Conservation (phyloP, 2,113 vertebrate genomes). For the Sander vitreus region DNA sequence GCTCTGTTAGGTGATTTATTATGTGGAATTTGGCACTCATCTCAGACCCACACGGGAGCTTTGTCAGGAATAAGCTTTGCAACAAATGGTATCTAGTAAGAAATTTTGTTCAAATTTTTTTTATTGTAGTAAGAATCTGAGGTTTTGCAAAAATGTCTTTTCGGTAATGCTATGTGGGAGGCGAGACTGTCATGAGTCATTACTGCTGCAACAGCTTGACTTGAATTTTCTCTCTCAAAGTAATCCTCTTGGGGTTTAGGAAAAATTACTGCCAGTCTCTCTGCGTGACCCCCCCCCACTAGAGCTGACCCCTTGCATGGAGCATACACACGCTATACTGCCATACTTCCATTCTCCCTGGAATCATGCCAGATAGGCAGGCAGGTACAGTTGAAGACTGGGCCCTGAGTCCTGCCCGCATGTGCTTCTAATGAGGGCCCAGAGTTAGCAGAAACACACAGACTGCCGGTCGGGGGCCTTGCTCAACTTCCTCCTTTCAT, state of each 20-base stretch:
- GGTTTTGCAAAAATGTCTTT: constrained; percentile 45
- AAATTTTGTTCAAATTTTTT: constrained; percentile 54
- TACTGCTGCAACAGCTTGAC: constrained; percentile 68
- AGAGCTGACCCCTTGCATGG: constrained; percentile 61
- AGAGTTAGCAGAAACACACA: constrained; percentile 59
- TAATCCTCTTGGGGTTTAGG: constrained; percentile 73
- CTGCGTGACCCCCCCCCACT: constrained; percentile 53
- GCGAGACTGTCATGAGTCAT: constrained; percentile 74
- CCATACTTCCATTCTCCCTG: constrained; percentile 58
- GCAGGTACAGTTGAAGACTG: constrained; percentile 49
- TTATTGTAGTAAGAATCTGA: constrained; percentile 45
- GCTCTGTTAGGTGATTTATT: constrained; percentile 55
- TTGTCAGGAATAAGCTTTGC: constrained; percentile 37
- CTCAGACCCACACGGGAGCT: constrained; percentile 36
- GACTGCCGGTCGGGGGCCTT: constrained; percentile 63
- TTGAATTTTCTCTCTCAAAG: constrained; percentile 65
- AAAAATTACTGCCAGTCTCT: constrained; percentile 73
- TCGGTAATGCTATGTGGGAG: constrained; percentile 64
- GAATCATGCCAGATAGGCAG: constrained; percentile 53
- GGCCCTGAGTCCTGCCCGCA: constrained; percentile 62
- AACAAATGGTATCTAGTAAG: constrained; percentile 32
- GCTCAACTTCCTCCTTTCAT: constrained; percentile 81
- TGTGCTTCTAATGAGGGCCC: constrained; percentile 80
- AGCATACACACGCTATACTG: constrained; percentile 40
- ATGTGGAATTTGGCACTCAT: constrained; percentile 25